Evolutionary conservation across 2,888 invertebrate species (phyloP), one percentile per base, ranked within the genome.

Genomic region (Chrysolina oricalcia): DNA sequence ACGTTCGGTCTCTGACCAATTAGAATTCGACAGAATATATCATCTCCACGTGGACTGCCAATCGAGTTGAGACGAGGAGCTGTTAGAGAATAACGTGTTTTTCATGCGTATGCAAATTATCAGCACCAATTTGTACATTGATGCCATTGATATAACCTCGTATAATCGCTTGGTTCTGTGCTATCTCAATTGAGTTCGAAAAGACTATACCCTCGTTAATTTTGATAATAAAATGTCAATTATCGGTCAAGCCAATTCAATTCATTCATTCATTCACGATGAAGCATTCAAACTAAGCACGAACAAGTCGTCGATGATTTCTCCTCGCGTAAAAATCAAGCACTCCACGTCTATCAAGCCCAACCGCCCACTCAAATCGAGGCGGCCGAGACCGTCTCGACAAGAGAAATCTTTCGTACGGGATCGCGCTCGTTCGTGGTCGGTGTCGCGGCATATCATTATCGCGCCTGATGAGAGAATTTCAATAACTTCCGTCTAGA

Each of bases 401-500:
- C 48, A 48, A n/a, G 9, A 48, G 48, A 48, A 48, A 48, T 48
- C 48, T 17, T 48, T 48, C 48, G 48, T 48, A 48, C 8, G n/a
- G 17, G 48, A 48, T 48, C 48, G 53, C 53, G 11, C 10, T 19
- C 21, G 53, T 53, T 19, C 21, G 53, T 53, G 21, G 19, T 53
- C 21, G 21, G 53, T 53, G 13, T 11, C 10, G 21, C n/a, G 48
- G 9, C 48, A 17, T 48, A 48, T 48, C 48, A 48, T 48, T n/a
- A 48, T 48, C 48, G 48, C 48, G 48, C 48, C 48, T 17, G 48
- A 48, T 48, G 17, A 48, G 17, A 48, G 17, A n/a, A 17, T 48
- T 48, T 48, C 48, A 48, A 9, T 48, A 48, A 53, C 53, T 53
- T 53, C 53, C 53, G 53, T 53, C 53, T 53, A 53, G 53, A 21